A percentile compares a stretch with the other conserved stretches of the same genome.
Evolutionary conservation across 2,797 vertebrate genomes (phyloP).

Genomic region (Bufotes viridis): DNA sequence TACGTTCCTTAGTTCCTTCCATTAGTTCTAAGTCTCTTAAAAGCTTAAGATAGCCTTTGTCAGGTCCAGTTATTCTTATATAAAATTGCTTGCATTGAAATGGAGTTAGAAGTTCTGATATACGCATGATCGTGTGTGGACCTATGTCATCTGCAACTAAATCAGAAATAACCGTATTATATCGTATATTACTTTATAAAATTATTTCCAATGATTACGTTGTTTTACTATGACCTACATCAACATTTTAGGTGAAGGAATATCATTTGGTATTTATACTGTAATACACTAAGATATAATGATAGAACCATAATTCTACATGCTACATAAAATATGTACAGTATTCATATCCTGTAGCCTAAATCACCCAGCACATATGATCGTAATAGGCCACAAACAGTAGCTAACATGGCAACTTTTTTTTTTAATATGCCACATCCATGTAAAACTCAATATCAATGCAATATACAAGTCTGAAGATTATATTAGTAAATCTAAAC

Average conservation of each 20-base stretch:
- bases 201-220: not conserved
- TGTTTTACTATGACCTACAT: not conserved
- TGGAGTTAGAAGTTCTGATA: conserved; percentile 79
- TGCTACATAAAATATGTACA: no score
- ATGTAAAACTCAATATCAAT: no score
- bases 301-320: no score
- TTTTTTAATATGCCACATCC: no score
- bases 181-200: not conserved
- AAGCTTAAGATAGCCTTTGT: conserved; percentile 64
- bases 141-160: conserved; percentile 76
- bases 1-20: not conserved
- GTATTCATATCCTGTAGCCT: no score
- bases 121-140: conserved; percentile 77
- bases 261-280: not conserved
- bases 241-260: not conserved
- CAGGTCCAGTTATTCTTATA: conserved; percentile 69
- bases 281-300: not conserved
- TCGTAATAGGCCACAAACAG: no score
- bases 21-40: not conserved
- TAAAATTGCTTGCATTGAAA: conserved; percentile 81
- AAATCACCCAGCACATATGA: no score
- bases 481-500: no score
- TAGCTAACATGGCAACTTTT: no score
- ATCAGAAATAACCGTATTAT: not conserved
- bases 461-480: no score